A percentile compares a stretch with the other conserved stretches of the same genome.
These are phyloP conservation scores for Camponotus pennsylvanicus DNA, from an alignment of 1,140 invertebrate species.

Conservation along the genomic window DNA sequence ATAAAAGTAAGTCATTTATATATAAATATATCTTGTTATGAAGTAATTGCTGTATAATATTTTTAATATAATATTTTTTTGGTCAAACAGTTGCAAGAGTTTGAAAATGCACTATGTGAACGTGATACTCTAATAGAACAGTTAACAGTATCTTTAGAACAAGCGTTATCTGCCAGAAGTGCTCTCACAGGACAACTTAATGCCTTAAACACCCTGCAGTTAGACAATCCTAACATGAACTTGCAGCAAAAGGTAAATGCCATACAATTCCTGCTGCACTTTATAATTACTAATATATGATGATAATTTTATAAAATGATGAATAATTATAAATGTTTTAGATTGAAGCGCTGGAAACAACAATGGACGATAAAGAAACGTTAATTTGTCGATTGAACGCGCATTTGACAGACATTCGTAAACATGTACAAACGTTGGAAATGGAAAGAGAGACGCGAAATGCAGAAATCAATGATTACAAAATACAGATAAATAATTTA, in stretches of 20 bases:
- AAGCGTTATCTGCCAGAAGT: conserved; percentile 81
- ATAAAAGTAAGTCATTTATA: conserved; percentile 76
- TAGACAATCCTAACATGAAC: conserved; percentile 59
- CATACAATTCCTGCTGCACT: neutral
- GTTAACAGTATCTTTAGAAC: conserved; percentile 80
- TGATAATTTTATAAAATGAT: conserved; percentile 7
- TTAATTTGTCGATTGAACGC: conserved; percentile 72
- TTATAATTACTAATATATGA: neutral
- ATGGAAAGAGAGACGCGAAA: conserved; percentile 76
- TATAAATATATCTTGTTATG: neutral
- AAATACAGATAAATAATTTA: conserved; percentile 77
- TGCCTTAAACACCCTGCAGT: conserved; percentile 72
- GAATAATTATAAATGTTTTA: conserved; percentile 49
- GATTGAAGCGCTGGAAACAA: conserved; percentile 74
- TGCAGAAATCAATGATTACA: conserved; percentile 78
- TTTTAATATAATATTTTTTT: conserved; percentile 20
- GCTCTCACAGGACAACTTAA: conserved; percentile 76
- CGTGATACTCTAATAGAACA: conserved; percentile 83
- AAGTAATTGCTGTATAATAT: neutral
- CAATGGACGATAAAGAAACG: conserved; percentile 69
- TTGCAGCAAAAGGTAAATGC: conserved; percentile 77
- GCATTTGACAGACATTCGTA: conserved; percentile 71
- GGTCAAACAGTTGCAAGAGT: conserved; percentile 78
- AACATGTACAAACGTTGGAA: conserved; percentile 76
- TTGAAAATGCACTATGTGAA: conserved; percentile 80